Base-by-base conservation (phyloP, 2,797 vertebrate species). In the Cephalopachus bancanus region DNA sequence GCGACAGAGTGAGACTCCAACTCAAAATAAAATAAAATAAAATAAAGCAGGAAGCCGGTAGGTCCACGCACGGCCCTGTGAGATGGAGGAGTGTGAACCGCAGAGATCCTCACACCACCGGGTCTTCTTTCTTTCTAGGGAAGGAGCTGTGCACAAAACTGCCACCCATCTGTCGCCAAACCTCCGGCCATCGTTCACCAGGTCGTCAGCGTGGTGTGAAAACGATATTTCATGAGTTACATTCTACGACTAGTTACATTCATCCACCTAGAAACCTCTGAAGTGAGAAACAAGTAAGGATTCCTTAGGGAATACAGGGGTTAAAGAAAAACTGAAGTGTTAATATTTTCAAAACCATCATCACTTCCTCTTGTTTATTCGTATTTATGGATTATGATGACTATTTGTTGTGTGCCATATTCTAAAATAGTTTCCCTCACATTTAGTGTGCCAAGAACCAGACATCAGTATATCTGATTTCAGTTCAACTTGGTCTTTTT, bases 201-300 rank as follows among this genome's bases (percentile, higher is more conserved):
- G n/a, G 19, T 80, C 24, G 51, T 74, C 11, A 30, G 33, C 55
- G 49, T 55, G 30, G 37, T 60, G 94, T 93, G 81, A 67, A 84
- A 93, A 90, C 62, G 26, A 83, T 37, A n/a, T 83, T 76, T 85
- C 89, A 59, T 89, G 28, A 53, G 12, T 94, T 74, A 59, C 69
- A 79, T 55, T 67, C 60, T 65, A 53, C 76, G 55, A 72, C n/a
- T 95, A 20, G 44, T 44, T 44, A 44, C 4, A 7, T 4, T 94
- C n/a, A 64, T 76, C 44, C 94, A 12, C 67, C 62, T 76, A 83
- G 80, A 86, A 97, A 89, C 79, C 64, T 78, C 71, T 90, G 55
- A 55, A 79, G 7, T 95, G 76, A 93, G 60, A 91, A 96, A 89
- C 3, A 69, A 67, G n/a, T 67, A 60, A 62, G 49, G 87, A 69